phyloP scores from a whole-genome alignment of 2,797 vertebrate genomes.

The Propithecus perrieri region DNA sequence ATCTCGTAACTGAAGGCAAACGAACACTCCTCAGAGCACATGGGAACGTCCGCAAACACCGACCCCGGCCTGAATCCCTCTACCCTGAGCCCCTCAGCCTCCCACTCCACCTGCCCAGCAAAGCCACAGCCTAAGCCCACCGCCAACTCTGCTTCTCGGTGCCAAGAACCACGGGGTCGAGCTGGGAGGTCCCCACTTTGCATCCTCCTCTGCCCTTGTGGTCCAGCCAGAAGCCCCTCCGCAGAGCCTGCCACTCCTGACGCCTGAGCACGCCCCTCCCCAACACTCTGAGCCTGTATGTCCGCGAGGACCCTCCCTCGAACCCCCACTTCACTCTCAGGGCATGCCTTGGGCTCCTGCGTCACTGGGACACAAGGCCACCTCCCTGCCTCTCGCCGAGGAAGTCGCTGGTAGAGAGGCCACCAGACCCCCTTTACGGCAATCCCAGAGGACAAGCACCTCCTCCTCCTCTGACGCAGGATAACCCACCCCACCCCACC shows the following conservation, averaged over 20 bases:
- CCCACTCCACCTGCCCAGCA: background rate
- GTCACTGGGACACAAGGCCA: background rate
- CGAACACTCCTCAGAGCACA: background rate
- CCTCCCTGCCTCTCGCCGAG: background rate
- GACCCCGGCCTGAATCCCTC: fast-evolving
- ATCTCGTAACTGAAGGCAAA: background rate
- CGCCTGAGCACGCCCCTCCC: background rate
- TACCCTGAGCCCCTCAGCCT: background rate
- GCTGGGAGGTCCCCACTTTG: too few relatives aligned
- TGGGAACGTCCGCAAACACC: background rate
- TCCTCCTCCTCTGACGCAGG: background rate
- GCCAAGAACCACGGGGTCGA: background rate
- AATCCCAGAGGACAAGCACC: background rate
- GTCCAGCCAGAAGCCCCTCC: background rate
- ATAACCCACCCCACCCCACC: background rate
- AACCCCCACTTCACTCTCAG: background rate
- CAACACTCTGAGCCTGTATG: background rate
- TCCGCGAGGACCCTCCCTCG: background rate
- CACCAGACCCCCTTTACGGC: background rate
- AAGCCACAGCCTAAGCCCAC: background rate
- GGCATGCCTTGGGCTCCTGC: too few relatives aligned
- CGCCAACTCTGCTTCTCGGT: background rate
- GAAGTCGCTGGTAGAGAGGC: background rate
- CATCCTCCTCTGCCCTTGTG: background rate
- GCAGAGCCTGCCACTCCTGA: background rate